Evolutionary conservation across 92 coral and sea anemone species (phyloP), one percentile per base, ranked within the genome.

Genomic region (Umimayanthus kanabou): DNA sequence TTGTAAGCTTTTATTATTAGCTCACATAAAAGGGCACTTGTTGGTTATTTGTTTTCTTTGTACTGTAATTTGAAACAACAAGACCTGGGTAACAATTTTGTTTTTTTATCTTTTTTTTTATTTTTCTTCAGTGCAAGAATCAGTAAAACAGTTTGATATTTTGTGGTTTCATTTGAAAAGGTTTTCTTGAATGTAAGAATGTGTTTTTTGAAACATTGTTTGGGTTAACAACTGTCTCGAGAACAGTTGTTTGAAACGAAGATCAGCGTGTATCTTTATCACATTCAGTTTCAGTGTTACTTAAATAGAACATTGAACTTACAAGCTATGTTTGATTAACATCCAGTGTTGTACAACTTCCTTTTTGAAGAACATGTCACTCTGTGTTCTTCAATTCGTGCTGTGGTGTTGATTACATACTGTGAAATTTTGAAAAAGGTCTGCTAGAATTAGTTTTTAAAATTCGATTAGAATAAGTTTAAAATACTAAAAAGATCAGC

Each of bases 291-390:
- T 61, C 26, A 61, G 26, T 5, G 6, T 61, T 61, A 5, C 4
- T 61, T 22, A 33, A 33, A 33, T 61, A 23, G 69, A 9, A 29
- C 40, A 29, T 33, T 73, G 43, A 29, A 37, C 15, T 76, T 47
- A 6, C 39, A 78, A 25, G 11, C 81, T 42, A 61, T 61, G 8
- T 61, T 47, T 78, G 6, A n/a, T 45, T 22, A 78, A 45, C 81
- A 78, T 78, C 66, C 81, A 49, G 66, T 16, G 18, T 45, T 22
- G 49, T 49, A 78, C 66, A 22, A 47, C 39, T 78, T 78, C 81
- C 81, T 25, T n/a, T 76, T 47, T 45, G 22, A 53, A 53, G 58
- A 53, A 13, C 4, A 14, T 61, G 2, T 61, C n/a, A 61, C 69
- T 5, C 15, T 18, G 69, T 16, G 69, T 61, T 61, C 26, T 61